Evolutionary conservation across 2,797 vertebrate species (phyloP).

Genomic region (Neoniphon sammara): DNA sequence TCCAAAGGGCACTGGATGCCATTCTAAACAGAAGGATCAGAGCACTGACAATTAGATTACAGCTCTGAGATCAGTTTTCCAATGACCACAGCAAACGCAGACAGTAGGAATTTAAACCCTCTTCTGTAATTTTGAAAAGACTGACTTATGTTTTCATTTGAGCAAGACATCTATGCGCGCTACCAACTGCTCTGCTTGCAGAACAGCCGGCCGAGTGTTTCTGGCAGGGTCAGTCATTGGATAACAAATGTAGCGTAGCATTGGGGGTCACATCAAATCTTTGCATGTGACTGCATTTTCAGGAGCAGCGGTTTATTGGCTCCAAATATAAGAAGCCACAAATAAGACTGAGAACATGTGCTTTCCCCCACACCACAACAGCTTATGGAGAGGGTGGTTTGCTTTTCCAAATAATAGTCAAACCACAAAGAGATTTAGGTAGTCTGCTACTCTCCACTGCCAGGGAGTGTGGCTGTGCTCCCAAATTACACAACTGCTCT

Average conservation of each 20-base stretch:
- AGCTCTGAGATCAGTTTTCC: neutral
- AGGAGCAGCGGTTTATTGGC: constrained; percentile 53
- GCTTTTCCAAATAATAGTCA: constrained; percentile 74
- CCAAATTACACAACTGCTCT: constrained; percentile 72
- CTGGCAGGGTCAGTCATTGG: constrained; percentile 48
- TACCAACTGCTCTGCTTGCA: constrained; percentile 21
- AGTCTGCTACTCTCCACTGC: constrained; percentile 60
- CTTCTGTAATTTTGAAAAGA: constrained; percentile 13
- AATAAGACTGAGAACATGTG: constrained; percentile 64
- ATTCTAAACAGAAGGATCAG: constrained; percentile 36
- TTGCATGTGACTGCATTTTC: constrained; percentile 39
- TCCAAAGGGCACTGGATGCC: constrained; percentile 57
- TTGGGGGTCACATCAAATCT: constrained; percentile 53
- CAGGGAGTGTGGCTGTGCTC: constrained; percentile 64
- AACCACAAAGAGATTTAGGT: constrained; percentile 70
- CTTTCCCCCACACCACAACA: constrained; percentile 47
- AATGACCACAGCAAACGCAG: neutral
- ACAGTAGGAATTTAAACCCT: constrained; percentile 1
- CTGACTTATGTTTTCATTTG: constrained; percentile 35
- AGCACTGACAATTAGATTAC: constrained; percentile 8
- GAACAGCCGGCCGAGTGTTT: constrained; percentile 33
- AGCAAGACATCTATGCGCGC: constrained; percentile 13
- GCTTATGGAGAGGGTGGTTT: constrained; percentile 67
- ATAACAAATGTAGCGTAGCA: constrained; percentile 54
- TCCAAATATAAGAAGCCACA: constrained; percentile 62